Conservation (phyloP, 2,113 vertebrate genomes). For the Asarcornis scutulata region DNA sequence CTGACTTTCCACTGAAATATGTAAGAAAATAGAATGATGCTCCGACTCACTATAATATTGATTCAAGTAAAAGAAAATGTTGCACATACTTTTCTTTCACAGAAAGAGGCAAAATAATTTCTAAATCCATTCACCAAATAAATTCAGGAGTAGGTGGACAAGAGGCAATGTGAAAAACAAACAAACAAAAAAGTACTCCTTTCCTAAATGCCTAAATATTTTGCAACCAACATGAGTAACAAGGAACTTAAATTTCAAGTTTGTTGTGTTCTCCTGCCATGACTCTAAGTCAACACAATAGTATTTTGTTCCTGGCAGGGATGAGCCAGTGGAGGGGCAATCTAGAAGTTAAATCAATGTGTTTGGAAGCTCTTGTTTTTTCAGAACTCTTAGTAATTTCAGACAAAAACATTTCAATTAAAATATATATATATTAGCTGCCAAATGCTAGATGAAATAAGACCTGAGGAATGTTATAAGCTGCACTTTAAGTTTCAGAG, state of each 20-base stretch:
- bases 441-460: conserved; percentile 36
- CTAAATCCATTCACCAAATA: neutral
- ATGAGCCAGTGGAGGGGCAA: neutral
- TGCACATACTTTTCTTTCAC: neutral
- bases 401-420: neutral
- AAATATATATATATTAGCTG: conserved; percentile 3
- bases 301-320: neutral
- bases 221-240: neutral
- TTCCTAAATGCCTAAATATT: neutral
- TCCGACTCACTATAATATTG: neutral
- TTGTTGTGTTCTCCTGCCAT: conserved; percentile 3
- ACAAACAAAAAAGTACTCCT: neutral
- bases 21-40: neutral
- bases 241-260: neutral
- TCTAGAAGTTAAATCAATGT: conserved; percentile 11
- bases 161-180: neutral
- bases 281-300: conserved; percentile 30
- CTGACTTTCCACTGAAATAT: neutral
- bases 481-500: neutral
- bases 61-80: neutral
- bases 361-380: neutral
- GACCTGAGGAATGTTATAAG: conserved; percentile 27
- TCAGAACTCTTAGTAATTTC: conserved; percentile 4
- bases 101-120: neutral
- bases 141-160: neutral